phyloP scores from a whole-genome alignment of 2,113 vertebrate genomes.

The Cinclus mexicanus region DNA sequence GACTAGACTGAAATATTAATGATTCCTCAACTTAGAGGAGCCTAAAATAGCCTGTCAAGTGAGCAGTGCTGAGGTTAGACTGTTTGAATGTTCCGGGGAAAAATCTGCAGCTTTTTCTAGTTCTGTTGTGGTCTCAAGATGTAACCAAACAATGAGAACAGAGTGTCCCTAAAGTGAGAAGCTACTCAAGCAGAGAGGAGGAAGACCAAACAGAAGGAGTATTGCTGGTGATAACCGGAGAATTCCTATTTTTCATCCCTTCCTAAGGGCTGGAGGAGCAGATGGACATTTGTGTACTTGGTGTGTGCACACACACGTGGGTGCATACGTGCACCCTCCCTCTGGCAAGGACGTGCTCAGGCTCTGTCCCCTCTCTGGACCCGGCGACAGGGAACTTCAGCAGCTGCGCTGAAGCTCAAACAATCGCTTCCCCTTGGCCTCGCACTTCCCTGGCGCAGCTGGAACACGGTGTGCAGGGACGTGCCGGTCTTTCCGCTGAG shows the following conservation, averaged over 20 bases:
- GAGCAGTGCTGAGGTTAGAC: background rate
- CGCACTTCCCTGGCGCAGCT: background rate
- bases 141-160: background rate
- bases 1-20: conserved; percentile 19
- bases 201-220: background rate
- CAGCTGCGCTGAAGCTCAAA: background rate
- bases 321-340: rapidly evolving
- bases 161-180: background rate
- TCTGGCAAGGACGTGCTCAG: background rate
- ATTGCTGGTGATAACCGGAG: background rate
- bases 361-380: background rate
- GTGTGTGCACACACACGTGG: rapidly evolving
- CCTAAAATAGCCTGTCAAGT: background rate
- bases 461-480: background rate
- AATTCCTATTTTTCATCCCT: background rate
- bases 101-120: background rate
- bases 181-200: background rate
- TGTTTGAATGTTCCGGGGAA: background rate
- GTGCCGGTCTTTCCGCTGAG: rapidly evolving
- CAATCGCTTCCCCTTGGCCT: background rate
- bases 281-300: background rate
- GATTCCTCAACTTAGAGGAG: background rate
- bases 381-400: background rate
- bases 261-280: background rate
- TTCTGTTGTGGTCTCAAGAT: background rate